Evolutionary conservation across 2,797 vertebrate genomes (phyloP).

Genomic region (Caiman crocodilus): DNA sequence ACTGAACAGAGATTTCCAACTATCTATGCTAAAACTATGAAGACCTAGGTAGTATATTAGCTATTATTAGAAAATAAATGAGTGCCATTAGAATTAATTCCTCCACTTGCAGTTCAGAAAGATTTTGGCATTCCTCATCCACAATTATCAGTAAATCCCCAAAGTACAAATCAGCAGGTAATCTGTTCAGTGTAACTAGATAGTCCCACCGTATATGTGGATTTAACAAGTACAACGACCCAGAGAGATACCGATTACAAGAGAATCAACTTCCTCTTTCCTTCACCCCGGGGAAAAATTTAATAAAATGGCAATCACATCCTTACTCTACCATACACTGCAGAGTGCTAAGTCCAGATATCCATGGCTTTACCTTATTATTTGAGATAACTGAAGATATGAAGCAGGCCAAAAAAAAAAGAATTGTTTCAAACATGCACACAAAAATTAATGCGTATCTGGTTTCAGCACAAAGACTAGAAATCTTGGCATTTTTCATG

Average conservation of each 20-base stretch:
- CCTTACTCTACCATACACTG: constrained; percentile 19
- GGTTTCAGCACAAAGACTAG: neutral
- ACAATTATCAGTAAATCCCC: constrained; percentile 62
- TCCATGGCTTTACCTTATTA: neutral
- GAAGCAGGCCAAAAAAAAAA: constrained; percentile 11
- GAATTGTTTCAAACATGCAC: constrained; percentile 22
- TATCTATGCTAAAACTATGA: constrained; percentile 59
- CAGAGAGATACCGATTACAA: constrained; percentile 59
- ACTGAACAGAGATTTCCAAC: constrained; percentile 30
- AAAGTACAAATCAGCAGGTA: constrained; percentile 67
- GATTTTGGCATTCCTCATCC: constrained; percentile 47
- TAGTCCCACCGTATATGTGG: constrained; percentile 30
- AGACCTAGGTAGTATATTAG: constrained; percentile 36
- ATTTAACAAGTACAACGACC: constrained; percentile 56
- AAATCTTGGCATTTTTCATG: neutral
- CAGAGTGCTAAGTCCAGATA: neutral
- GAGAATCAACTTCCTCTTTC: constrained; percentile 52
- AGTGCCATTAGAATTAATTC: constrained; percentile 58
- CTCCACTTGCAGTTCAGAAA: constrained; percentile 49
- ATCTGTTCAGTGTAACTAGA: constrained; percentile 60
- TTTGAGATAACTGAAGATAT: neutral
- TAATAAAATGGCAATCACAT: constrained; percentile 22
- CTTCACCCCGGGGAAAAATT: neutral
- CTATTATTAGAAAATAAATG: constrained; percentile 53
- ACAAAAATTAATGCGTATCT: constrained; percentile 32